Base-by-base conservation (phyloP, 1,140 invertebrate genomes). In the Trialeurodes vaporariorum region DNA sequence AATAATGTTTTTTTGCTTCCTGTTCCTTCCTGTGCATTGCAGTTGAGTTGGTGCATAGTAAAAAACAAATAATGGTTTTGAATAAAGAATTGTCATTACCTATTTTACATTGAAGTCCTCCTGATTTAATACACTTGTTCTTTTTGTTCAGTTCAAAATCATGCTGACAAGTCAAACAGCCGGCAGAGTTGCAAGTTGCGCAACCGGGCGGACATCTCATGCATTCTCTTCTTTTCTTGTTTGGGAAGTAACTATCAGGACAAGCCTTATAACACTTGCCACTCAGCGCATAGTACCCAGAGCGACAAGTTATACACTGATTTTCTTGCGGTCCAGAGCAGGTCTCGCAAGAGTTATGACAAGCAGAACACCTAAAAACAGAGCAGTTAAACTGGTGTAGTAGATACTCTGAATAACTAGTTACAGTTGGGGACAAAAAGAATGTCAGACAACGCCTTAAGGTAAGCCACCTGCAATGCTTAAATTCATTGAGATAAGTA, bases 281-380 rank as follows among this genome's bases (percentile, higher is more conserved):
- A 75, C 66, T 60, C n/a, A 71, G 73, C 34, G 73, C 75, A 49
- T 70, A 73, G 40, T 70, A 69, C 9, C 76, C 77, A 13, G 70
- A 25, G 23, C 69, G 73, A 78, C 92, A 94, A 17, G 86, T 85
- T 49, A 94, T 86, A 77, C 92, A 95, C 68, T 93, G 86, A 49
- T 85, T 82, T 71, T 88, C 85, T 25, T 84, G 84, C 2, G 86
- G 84, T 24, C 90, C 91, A 70, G 84, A 87, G 75, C 92, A 95
- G 1, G 91, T 91, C 71, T 87, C 88, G 77, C 92, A 95, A 9
- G 85, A 85, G 13, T 83, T 74, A 78, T 93, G 87, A 76, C 92
- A 94, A 9, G 84, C 81, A 17, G 84, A 83, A 76, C 91, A 94
- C 72, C 83, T 86, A 72, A 77, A n/a, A n/a, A n/a, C n/a, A n/a